phyloP scores from a whole-genome alignment of 1,140 invertebrate genomes.

The Oryctes rhinoceros region DNA sequence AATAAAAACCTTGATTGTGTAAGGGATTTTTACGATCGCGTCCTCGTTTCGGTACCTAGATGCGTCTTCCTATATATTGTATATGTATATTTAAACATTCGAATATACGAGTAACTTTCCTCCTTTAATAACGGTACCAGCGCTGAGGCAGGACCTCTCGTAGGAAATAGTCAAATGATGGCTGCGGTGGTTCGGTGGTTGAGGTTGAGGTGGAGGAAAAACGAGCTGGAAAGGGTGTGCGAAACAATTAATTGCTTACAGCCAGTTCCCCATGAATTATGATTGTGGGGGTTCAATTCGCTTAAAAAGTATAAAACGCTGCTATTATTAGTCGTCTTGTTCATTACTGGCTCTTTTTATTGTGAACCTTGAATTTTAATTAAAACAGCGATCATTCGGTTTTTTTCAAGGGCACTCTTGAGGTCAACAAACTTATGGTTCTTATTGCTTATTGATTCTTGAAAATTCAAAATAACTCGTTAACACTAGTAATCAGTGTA shows the following conservation, averaged over 20 bases:
- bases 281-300: constrained; percentile 14
- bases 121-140: not conserved
- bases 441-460: no score
- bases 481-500: no score
- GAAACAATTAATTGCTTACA: constrained; percentile 31
- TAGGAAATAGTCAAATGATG: not conserved
- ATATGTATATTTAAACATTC: constrained; percentile 4
- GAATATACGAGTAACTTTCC: constrained; percentile 3
- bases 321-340: constrained; percentile 20
- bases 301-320: constrained; percentile 20
- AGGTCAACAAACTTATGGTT: no score
- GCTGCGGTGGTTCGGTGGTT: not conserved
- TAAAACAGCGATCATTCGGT: not conserved
- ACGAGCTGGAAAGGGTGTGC: not conserved
- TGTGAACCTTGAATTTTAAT: not conserved
- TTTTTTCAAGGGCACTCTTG: no score
- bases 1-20: constrained; percentile 32
- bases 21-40: constrained; percentile 15
- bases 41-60: constrained; percentile 16
- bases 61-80: not conserved
- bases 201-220: not conserved
- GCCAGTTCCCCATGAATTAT: constrained; percentile 21
- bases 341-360: not conserved
- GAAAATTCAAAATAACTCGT: no score
- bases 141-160: not conserved